Evolutionary conservation across 2,797 vertebrate species (phyloP).

Genomic region (Eleutherodactylus coqui): DNA sequence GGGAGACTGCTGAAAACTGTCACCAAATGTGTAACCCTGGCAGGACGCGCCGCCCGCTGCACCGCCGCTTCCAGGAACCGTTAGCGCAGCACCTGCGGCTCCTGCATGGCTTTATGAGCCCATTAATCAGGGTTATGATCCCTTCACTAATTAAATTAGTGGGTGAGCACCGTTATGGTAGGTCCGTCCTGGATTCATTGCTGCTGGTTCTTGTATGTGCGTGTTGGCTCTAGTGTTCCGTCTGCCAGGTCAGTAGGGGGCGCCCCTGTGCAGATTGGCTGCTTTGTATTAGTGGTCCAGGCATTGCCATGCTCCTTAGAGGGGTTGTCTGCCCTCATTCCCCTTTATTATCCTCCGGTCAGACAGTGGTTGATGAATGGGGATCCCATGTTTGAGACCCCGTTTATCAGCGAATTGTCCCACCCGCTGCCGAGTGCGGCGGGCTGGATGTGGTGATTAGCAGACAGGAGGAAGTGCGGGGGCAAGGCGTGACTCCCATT

Average conservation of each 20-base stretch:
- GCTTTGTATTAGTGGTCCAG: not conserved
- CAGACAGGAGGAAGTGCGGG: too few species aligned
- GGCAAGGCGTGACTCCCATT: too few species aligned
- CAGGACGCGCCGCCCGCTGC: conserved; percentile 14
- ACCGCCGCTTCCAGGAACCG: conserved; percentile 38
- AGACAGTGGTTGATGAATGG: too few species aligned
- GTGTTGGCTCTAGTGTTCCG: not conserved
- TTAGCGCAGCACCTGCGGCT: conserved; percentile 26
- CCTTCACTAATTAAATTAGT: conserved; percentile 18
- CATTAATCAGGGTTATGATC: conserved; percentile 35
- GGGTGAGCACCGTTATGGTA: not conserved
- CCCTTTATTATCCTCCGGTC: too few species aligned
- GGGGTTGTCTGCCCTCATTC: too few species aligned
- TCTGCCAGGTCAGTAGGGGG: not conserved
- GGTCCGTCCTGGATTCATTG: not conserved
- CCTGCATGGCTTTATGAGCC: conserved; percentile 3
- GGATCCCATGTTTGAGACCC: too few species aligned
- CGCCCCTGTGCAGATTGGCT: not conserved
- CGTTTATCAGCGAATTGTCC: too few species aligned
- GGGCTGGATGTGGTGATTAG: too few species aligned
- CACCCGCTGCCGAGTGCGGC: too few species aligned
- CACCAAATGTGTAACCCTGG: conserved; percentile 50
- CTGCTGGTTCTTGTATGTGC: not conserved
- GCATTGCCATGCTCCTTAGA: not conserved
- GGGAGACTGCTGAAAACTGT: conserved; percentile 51